Evolutionary conservation across 2,113 vertebrate species (phyloP).

Genomic region (Hippocampus comes): DNA sequence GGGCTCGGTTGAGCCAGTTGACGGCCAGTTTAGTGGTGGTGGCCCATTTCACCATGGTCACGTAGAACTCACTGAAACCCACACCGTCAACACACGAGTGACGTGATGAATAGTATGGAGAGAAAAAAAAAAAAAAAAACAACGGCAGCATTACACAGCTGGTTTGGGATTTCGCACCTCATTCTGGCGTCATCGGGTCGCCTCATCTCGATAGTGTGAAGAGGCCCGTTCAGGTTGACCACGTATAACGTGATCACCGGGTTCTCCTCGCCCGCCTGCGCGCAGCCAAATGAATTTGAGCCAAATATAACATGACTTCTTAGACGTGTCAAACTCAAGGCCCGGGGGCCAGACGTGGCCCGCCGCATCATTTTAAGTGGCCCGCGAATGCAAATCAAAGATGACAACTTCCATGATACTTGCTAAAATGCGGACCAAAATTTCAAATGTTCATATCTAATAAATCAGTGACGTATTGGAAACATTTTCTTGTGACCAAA

Average conservation of each 20-base stretch:
- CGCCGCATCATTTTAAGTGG: no score
- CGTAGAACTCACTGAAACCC: slow-evolving; percentile 84
- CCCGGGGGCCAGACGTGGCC: no score
- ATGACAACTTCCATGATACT: no score
- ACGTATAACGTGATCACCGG: slow-evolving; percentile 89
- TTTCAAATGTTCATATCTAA: no score
- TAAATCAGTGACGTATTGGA: no score
- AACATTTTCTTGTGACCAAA: no score
- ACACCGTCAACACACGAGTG: not conserved
- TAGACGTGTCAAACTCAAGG: no score
- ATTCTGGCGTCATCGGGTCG: slow-evolving; percentile 87
- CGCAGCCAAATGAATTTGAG: not conserved
- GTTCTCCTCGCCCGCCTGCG: slow-evolving; percentile 90
- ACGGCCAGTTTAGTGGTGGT: slow-evolving; percentile 94
- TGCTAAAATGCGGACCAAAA: no score
- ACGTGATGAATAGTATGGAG: no score
- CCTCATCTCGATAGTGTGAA: slow-evolving; percentile 91
- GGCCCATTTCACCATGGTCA: slow-evolving; percentile 98
- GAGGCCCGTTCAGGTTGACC: slow-evolving; percentile 90
- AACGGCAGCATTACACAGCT: not conserved
- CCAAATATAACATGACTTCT: not conserved
- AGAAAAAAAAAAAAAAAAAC: no score
- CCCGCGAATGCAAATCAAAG: no score
- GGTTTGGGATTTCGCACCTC: slow-evolving; percentile 71
- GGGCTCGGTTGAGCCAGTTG: slow-evolving; percentile 94